Conservation (phyloP, 2,113 vertebrate species). For the Pristiophorus japonicus region DNA sequence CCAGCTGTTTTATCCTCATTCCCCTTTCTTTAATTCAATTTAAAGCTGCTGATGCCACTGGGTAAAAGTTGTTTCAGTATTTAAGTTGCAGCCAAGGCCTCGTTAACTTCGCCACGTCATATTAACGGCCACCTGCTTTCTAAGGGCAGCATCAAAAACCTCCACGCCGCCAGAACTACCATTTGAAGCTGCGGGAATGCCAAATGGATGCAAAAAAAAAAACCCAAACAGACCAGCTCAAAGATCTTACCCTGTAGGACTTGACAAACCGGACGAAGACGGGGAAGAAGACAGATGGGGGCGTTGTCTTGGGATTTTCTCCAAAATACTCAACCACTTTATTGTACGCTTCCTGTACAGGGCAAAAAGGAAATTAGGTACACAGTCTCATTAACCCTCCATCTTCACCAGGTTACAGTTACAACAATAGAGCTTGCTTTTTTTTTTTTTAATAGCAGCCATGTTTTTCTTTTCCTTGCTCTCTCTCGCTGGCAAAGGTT, state of each 20-base stretch:
- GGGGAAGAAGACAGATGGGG: conserved; percentile 90
- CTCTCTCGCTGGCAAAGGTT: background rate
- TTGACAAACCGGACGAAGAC: conserved; percentile 91
- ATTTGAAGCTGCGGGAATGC: background rate
- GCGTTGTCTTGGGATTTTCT: conserved; percentile 87
- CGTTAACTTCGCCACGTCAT: background rate
- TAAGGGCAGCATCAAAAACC: background rate
- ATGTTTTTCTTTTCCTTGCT: background rate
- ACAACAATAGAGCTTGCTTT: background rate
- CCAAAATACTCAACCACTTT: conserved; percentile 90
- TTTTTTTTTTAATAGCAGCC: background rate
- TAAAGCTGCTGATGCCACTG: background rate
- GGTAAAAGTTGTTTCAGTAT: background rate
- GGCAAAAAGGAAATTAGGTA: conserved; percentile 39
- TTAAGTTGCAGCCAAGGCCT: background rate
- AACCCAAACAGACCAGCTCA: background rate
- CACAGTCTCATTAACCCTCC: conserved; percentile 34
- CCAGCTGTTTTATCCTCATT: background rate
- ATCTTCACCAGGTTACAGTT: background rate
- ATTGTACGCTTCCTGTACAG: conserved; percentile 80
- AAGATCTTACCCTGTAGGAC: conserved; percentile 80
- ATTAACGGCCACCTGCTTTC: background rate
- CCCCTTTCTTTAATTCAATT: background rate
- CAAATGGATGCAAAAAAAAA: background rate
- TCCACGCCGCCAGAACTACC: background rate